Conservation (phyloP, 2,888 invertebrate species). For the Cepaea hortensis region DNA sequence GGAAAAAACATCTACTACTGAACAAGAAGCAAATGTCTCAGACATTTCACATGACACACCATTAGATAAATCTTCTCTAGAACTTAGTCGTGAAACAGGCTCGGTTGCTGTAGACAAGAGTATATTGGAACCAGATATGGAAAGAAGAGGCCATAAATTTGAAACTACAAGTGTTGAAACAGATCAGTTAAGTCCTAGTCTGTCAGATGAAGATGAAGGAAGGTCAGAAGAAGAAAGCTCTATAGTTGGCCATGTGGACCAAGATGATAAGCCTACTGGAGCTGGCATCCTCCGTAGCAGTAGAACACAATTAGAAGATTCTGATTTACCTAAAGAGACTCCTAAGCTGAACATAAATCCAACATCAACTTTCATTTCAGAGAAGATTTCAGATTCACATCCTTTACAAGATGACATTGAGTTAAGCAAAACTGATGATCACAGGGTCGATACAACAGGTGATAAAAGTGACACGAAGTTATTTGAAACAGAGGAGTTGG, state of each 20-base stretch:
- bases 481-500: constrained; percentile 17
- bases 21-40: not conserved
- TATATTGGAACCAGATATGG: not conserved
- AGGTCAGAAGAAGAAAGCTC: not conserved
- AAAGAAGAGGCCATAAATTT: not conserved
- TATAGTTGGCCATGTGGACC: not conserved
- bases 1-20: not conserved
- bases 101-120: not conserved
- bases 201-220: not conserved
- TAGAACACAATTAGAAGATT: not conserved
- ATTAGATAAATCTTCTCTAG: not conserved
- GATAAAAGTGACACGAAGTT: constrained; percentile 4
- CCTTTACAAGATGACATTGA: constrained; percentile 2
- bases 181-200: not conserved
- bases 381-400: not conserved
- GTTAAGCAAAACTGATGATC: not conserved
- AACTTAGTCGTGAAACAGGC: not conserved
- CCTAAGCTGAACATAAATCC: constrained; percentile 23
- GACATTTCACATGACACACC: constrained; percentile 28
- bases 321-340: not conserved
- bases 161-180: not conserved
- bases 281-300: constrained; percentile 27
- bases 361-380: constrained; percentile 8
- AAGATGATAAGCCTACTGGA: not conserved
- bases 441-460: not conserved